phyloP scores from a whole-genome alignment of 1,140 invertebrate genomes.

The Diplogasteroides magnus region DNA sequence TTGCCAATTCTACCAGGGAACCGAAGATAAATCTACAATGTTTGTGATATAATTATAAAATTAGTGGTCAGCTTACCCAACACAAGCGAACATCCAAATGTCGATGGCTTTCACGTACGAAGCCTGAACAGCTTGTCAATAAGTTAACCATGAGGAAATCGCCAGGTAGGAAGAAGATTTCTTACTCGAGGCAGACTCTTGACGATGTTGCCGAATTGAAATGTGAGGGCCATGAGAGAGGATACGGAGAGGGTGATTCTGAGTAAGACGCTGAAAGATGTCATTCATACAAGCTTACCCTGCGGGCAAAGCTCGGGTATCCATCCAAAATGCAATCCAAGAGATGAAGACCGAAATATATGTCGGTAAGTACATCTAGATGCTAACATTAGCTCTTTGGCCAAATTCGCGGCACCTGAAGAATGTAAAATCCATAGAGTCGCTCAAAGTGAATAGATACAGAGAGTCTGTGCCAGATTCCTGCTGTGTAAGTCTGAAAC shows the following conservation, averaged over 20 bases:
- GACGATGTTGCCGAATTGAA: constrained; percentile 55
- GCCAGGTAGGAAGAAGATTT: no score
- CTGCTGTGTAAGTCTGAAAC: constrained; percentile 49
- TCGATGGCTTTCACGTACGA: constrained; percentile 53
- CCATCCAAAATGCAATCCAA: constrained; percentile 52
- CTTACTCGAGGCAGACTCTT: constrained; percentile 43
- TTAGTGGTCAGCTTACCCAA: constrained; percentile 35
- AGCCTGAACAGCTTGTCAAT: no score
- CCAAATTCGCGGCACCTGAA: constrained; percentile 39
- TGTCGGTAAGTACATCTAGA: constrained; percentile 54
- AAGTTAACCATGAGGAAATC: no score
- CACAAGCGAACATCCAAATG: constrained; percentile 53
- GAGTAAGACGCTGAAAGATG: background rate
- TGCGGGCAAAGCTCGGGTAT: constrained; percentile 51
- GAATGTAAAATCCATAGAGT: constrained; percentile 54
- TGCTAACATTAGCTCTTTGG: no score
- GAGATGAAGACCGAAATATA: constrained; percentile 51
- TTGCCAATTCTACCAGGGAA: constrained; percentile 43
- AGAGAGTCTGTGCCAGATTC: constrained; percentile 49
- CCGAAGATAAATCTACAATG: constrained; percentile 37
- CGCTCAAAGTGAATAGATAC: constrained; percentile 50
- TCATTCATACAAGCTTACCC: constrained; percentile 3
- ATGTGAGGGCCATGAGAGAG: constrained; percentile 52
- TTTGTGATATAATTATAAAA: background rate
- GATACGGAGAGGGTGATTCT: constrained; percentile 34